Evolutionary conservation across 2,797 vertebrate species (phyloP).

Genomic region (Chiroxiphia lanceolata): DNA sequence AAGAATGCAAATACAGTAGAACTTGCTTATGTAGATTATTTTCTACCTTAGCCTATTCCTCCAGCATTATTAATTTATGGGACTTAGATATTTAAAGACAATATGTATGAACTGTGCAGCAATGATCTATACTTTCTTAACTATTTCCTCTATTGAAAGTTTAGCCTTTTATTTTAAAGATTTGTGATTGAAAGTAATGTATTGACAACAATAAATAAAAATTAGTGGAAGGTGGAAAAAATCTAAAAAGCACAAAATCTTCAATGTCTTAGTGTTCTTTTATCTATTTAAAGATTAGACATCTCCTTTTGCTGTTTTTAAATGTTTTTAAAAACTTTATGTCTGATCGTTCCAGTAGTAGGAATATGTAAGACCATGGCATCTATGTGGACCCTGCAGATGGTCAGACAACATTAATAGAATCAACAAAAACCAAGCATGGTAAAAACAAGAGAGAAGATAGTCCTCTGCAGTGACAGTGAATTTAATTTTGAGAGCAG

Average conservation of each 20-base stretch:
- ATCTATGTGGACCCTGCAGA: not conserved
- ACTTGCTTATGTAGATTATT: not conserved
- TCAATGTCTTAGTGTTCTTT: not conserved
- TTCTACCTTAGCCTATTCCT: not conserved
- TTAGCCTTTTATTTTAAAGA: not conserved
- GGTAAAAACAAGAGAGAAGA: not conserved
- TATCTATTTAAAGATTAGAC: not conserved
- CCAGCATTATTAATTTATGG: not conserved
- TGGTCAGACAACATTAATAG: not conserved
- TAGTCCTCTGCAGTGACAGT: not conserved
- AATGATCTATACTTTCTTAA: not conserved
- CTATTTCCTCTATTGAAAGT: not conserved
- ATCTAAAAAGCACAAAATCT: not conserved
- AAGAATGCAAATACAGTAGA: not conserved
- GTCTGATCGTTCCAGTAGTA: not conserved
- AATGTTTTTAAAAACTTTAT: not conserved
- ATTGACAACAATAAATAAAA: not conserved
- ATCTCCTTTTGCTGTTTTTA: not conserved
- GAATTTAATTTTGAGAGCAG: not conserved
- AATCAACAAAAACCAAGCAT: not conserved
- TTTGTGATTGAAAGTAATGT: not conserved
- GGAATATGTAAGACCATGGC: not conserved
- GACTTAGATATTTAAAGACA: not conserved
- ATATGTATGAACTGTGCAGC: not conserved
- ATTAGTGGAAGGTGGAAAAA: not conserved